phyloP scores from a whole-genome alignment of 2,113 vertebrate genomes.

The Thunnus maccoyii region DNA sequence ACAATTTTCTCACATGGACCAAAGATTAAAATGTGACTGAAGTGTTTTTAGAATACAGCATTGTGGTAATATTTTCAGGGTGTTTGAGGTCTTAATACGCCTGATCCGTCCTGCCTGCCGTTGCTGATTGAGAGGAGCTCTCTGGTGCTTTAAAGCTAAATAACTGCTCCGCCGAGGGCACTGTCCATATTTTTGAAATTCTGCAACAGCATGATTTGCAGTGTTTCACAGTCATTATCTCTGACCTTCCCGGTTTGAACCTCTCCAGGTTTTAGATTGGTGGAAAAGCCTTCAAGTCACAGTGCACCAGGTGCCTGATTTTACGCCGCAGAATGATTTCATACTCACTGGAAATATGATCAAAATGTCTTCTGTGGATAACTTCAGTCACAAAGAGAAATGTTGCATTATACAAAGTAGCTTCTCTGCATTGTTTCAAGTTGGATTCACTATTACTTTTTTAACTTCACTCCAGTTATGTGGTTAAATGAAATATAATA shows the following conservation, averaged over 20 bases:
- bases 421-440: background rate
- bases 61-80: conserved; percentile 31
- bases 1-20: background rate
- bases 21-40: background rate
- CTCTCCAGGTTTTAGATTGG: conserved; percentile 75
- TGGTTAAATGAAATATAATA: background rate
- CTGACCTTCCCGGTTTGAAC: conserved; percentile 71
- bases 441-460: background rate
- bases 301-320: conserved; percentile 61
- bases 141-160: conserved; percentile 64
- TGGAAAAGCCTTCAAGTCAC: conserved; percentile 72
- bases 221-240: conserved; percentile 74
- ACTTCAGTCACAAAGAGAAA: conserved; percentile 34
- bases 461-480: background rate
- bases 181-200: conserved; percentile 64
- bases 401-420: background rate
- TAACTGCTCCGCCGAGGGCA: conserved; percentile 58
- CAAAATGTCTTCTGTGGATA: conserved; percentile 39
- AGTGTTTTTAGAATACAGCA: conserved; percentile 5
- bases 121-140: conserved; percentile 60
- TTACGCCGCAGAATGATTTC: conserved; percentile 58
- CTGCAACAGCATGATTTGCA: conserved; percentile 67
- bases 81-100: conserved; percentile 48
- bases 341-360: conserved; percentile 65
- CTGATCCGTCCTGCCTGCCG: conserved; percentile 21